Evolutionary conservation across 2,797 vertebrate species (phyloP).

Genomic region (Halcyon leucocephala): DNA sequence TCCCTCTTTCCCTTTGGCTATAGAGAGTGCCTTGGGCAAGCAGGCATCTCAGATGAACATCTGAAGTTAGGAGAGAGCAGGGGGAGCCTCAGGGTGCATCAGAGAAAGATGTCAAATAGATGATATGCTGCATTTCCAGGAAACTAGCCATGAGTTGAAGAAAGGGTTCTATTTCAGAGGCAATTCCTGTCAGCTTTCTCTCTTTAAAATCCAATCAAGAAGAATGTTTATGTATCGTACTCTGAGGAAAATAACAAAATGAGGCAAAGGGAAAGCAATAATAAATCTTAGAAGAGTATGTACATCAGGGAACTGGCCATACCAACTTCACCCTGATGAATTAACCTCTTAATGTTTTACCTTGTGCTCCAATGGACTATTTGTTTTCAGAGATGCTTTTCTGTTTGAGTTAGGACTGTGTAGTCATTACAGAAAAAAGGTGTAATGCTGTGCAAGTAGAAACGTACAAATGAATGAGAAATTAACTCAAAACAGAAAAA

Average conservation of each 20-base stretch:
- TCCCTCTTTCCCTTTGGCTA: neutral
- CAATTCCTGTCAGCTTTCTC: neutral
- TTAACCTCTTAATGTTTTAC: neutral
- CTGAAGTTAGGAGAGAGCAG: neutral
- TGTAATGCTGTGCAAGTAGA: neutral
- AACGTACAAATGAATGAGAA: neutral
- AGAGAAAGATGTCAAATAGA: neutral
- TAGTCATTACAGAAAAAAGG: neutral
- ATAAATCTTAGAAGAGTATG: neutral
- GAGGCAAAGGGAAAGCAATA: neutral
- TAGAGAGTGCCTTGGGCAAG: neutral
- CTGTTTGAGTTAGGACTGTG: neutral
- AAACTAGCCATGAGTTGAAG: neutral
- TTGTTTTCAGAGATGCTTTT: neutral
- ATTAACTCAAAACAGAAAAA: neutral
- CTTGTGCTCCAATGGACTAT: accelerated
- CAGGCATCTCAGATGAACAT: neutral
- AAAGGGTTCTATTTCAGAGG: neutral
- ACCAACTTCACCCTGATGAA: neutral
- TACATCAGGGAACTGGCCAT: neutral
- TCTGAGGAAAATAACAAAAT: neutral
- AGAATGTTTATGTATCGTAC: neutral
- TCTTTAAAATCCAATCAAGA: neutral
- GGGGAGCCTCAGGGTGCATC: neutral
- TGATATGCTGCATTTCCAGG: neutral